Evolutionary conservation across 2,113 vertebrate species (phyloP).

Genomic region (Deroptyus accipitrinus): DNA sequence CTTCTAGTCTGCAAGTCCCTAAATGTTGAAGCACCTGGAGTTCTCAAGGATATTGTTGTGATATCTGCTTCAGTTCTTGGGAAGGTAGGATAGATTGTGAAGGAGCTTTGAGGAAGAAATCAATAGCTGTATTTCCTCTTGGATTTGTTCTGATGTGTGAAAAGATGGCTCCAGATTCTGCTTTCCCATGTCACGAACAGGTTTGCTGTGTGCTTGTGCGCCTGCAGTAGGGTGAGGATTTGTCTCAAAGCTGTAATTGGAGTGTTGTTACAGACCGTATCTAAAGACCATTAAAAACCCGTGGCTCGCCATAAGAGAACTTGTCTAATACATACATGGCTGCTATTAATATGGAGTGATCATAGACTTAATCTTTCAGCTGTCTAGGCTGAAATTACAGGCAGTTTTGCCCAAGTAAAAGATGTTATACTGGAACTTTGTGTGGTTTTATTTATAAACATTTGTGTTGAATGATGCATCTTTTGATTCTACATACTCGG

Average conservation of each 20-base stretch:
- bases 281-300: not conserved
- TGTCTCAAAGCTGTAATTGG: not conserved
- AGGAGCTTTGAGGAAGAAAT: not conserved
- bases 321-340: not conserved
- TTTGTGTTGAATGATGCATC: not conserved
- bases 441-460: not conserved
- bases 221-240: not conserved
- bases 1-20: not conserved
- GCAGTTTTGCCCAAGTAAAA: fast-evolving
- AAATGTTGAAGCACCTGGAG: not conserved
- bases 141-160: not conserved
- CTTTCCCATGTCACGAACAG: fast-evolving
- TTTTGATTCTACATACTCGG: not conserved
- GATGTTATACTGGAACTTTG: not conserved
- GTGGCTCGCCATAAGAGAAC: fast-evolving
- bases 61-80: not conserved
- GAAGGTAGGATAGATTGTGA: not conserved
- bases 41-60: not conserved
- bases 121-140: not conserved
- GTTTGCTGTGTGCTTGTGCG: not conserved
- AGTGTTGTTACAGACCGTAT: not conserved
- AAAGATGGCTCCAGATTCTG: not conserved
- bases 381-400: not conserved
- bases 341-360: not conserved
- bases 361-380: not conserved